These are phyloP conservation scores for Peromyscus aztecus DNA, from an alignment of 2,797 vertebrate species.

Conservation along the genomic window DNA sequence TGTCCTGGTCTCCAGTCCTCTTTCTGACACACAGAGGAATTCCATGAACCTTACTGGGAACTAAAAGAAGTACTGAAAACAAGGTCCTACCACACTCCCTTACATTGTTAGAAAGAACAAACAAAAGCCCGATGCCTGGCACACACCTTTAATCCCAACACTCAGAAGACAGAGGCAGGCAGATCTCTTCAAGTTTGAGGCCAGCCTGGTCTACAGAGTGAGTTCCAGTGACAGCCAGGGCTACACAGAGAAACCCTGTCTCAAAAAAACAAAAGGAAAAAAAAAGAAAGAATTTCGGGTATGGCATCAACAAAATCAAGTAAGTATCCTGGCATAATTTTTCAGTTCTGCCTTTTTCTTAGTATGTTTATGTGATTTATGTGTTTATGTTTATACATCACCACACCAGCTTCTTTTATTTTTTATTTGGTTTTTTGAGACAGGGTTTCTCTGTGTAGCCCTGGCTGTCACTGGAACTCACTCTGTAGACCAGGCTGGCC, in stretches of 20 bases:
- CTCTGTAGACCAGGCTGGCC: not conserved
- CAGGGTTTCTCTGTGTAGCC: not conserved
- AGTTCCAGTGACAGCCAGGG: not conserved
- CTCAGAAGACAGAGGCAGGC: not conserved
- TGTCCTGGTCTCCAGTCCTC: not conserved
- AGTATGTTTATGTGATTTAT: not conserved
- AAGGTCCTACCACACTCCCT: not conserved
- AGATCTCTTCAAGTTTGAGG: not conserved
- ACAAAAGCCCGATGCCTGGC: too few relatives aligned
- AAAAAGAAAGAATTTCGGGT: not conserved
- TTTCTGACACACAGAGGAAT: not conserved
- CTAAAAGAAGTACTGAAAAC: not conserved
- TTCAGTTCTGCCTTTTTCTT: not conserved
- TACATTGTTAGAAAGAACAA: not conserved
- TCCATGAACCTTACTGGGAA: not conserved
- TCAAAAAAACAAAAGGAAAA: not conserved
- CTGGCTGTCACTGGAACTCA: not conserved
- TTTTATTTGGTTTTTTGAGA: too few relatives aligned
- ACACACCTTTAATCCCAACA: not conserved
- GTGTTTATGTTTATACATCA: too few relatives aligned
- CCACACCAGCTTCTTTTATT: not conserved
- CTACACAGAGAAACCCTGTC: not conserved
- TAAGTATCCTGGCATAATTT: not conserved
- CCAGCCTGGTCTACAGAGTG: not conserved
- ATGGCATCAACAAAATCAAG: not conserved